Evolutionary conservation across 2,113 vertebrate genomes (phyloP), one percentile per base, ranked within the genome.

Genomic region (Istiophorus platypterus): DNA sequence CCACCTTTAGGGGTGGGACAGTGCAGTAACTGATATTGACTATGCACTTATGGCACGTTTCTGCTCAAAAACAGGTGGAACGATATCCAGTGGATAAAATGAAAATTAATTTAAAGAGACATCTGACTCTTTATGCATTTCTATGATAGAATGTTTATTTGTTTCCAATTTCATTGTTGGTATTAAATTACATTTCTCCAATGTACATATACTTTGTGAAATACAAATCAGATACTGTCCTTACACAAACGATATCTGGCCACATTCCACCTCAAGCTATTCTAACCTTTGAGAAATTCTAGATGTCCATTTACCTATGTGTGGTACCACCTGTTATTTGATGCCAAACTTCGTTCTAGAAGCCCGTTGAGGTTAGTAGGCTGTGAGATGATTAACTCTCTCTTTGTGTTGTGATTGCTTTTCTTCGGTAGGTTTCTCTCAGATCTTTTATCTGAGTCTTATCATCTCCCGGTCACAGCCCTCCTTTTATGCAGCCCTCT

Each of bases 321-420:
- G 89, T 92, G 91, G 89, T 85, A 89, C 83, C 76, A 83, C 89
- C 90, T 90, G 87, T 78, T 84, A 82, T 92, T 88, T 79, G 86
- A 89, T 92, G 89, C 89, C 89, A 92, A 86, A 80, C 89, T 85
- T n/a, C 76, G 78, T 84, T 91, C 81, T 82, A 82, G 84, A 64
- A 67, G 79, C 78, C 63, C 52, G 34, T 34, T 57, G 68, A 85
- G 87, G 89, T 90, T 82, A 88, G 87, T 78, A 80, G 79, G 84
- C 87, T 90, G 88, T 90, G 85, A 89, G 91, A 93, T 94, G 86
- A 94, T 94, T 94, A 94, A 94, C 93, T 87, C 89, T 80, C 83
- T 71, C 90, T 93, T 92, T 92, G 89, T 94, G 85, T 89, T 67
- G 80, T 86, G 77, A 73, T 89, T 89, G 83, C 89, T 85, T 92